Evolutionary conservation across 2,797 vertebrate genomes (phyloP), one percentile per base, ranked within the genome.

Genomic region (Muscicapa comitata): DNA sequence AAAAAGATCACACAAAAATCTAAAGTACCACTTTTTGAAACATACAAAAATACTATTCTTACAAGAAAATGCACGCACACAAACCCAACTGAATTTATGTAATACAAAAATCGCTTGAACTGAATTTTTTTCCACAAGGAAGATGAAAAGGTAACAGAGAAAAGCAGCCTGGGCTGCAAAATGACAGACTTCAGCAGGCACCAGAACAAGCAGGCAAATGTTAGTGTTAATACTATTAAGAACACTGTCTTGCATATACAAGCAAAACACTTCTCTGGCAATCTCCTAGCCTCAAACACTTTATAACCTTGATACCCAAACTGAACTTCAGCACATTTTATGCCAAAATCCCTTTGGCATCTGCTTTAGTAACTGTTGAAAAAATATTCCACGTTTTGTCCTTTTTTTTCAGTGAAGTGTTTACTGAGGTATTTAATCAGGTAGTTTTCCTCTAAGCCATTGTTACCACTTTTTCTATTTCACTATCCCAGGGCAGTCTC

Each of bases 271-370:
- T 80, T 47, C 28, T 79, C 71, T 81, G 65, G 61, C 61, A 84
- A 53, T 87, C 42, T 94, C 67, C 67, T 54, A 80, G 63, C 37
- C 63, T 85, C 43, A 75, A 16, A 73, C 65, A 86, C 75, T 72
- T 87, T 87, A 40, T 54, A 94, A 86, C 75, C 70, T 91, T 87
- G 76, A 88, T 62, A 91, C 28, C 35, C 45, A 67, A 94, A 76
- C 17, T 68, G 43, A 87, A 83, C 72, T 79, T 75, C 21, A 82
- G 78, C 53, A 51, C 11, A 50, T 73, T 76, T 54, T 50, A 48
- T 59, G 48, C 68, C 66, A 72, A 87, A 94, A 89, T 67, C 53
- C 40, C 73, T 79, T 67, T 61, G 59, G 74, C 53, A 57, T 79
- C 42, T 83, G 33, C 63, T 87, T 63, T 37, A 85, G 42, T 42